Conservation (phyloP, 2,113 vertebrate species). For the Microtus montanus region DNA sequence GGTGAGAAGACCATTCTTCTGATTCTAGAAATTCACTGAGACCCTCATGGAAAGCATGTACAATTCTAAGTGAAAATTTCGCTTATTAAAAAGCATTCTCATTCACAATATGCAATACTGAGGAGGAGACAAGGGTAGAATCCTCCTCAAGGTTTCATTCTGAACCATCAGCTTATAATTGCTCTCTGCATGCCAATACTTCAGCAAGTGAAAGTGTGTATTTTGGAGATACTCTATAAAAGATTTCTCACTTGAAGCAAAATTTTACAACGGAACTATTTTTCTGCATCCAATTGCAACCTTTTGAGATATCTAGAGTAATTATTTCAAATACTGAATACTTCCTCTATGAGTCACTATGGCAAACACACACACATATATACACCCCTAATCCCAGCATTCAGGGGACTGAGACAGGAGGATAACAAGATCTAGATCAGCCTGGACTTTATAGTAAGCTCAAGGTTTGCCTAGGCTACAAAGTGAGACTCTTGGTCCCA, state of each 20-base stretch:
- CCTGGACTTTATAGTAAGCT: not conserved
- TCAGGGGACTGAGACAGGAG: not conserved
- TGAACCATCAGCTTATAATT: not conserved
- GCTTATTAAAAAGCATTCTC: not conserved
- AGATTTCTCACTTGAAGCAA: not conserved
- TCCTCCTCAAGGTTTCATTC: not conserved
- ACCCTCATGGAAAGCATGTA: not conserved
- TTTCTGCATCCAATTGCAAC: not conserved
- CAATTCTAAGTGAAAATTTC: not conserved
- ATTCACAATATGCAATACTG: rapidly evolving
- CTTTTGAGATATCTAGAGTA: not conserved
- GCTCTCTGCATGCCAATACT: not conserved
- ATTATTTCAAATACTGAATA: not conserved
- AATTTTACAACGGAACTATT: not conserved
- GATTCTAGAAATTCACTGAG: not conserved
- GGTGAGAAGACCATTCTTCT: not conserved
- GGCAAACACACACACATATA: not conserved
- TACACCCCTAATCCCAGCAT: not conserved
- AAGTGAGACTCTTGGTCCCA: not conserved
- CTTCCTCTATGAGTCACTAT: not conserved
- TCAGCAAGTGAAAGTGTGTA: not conserved
- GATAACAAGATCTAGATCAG: not conserved
- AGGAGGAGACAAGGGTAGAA: not conserved
- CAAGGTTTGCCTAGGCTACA: not conserved
- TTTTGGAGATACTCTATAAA: not conserved